Conservation (phyloP, 2,888 invertebrate species). For the Nomada ferruginata region DNA sequence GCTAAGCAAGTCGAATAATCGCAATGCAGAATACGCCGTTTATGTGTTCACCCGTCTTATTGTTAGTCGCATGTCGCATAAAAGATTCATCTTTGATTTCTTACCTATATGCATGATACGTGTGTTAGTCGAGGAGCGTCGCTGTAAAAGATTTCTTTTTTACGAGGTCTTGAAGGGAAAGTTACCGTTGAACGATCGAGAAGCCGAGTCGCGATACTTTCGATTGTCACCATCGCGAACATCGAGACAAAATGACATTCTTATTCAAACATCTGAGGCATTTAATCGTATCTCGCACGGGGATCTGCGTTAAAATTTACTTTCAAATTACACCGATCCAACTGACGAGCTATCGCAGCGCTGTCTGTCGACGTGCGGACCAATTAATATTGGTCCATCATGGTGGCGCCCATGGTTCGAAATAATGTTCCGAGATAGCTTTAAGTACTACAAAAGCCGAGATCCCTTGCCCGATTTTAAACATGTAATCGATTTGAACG, state of each 20-base stretch:
- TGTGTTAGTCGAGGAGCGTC: background rate
- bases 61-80: constrained; percentile 60
- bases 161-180: background rate
- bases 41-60: constrained; percentile 43
- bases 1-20: constrained; percentile 60
- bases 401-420: constrained; percentile 67
- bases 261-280: constrained; percentile 45
- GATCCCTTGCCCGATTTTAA: constrained; percentile 87
- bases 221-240: constrained; percentile 36
- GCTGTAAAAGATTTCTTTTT: background rate
- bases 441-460: constrained; percentile 92
- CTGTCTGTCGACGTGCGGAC: background rate
- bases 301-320: constrained; percentile 54
- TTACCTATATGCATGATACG: background rate
- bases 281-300: constrained; percentile 41
- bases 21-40: constrained; percentile 55
- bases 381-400: constrained; percentile 45
- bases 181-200: constrained; percentile 1
- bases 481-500: constrained; percentile 87
- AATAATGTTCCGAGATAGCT: constrained; percentile 88
- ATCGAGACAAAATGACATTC: constrained; percentile 52
- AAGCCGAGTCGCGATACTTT: constrained; percentile 22
- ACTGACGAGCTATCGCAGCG: constrained; percentile 13
- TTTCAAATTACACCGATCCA: constrained; percentile 54
- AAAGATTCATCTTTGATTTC: constrained; percentile 40